A percentile compares a stretch with the other conserved stretches of the same genome.
Conservation (phyloP, 2,797 vertebrate genomes). For the Pristis pectinata region DNA sequence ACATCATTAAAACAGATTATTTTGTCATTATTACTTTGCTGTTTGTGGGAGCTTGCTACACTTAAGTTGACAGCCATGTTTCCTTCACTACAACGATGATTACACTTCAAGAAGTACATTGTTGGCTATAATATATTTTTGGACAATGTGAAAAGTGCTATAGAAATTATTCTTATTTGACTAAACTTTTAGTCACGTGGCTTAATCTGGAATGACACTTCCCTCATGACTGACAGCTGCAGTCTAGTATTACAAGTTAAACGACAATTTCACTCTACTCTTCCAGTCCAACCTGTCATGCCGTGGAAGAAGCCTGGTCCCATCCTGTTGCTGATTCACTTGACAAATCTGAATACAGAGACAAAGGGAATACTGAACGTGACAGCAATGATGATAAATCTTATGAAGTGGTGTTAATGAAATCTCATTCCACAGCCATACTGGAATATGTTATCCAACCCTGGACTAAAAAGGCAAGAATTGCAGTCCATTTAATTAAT, state of each 20-base stretch:
- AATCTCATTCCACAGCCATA: background rate
- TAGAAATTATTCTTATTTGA: too few species aligned
- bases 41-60: too few species aligned
- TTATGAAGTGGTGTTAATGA: background rate
- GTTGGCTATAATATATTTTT: too few species aligned
- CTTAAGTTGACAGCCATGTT: too few species aligned
- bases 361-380: background rate
- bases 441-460: background rate
- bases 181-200: too few species aligned
- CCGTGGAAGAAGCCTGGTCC: background rate
- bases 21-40: too few species aligned
- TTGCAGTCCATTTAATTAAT: background rate
- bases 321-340: background rate
- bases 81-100: too few species aligned
- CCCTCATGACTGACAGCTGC: background rate
- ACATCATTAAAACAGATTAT: too few species aligned
- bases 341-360: background rate
- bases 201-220: background rate
- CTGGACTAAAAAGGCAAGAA: background rate
- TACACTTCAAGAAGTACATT: too few species aligned
- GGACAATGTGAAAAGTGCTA: too few species aligned
- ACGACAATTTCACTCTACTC: background rate
- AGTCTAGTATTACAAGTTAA: background rate
- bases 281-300: background rate
- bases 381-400: background rate